phyloP scores from a whole-genome alignment of 2,888 invertebrate genomes.

The Acleris cristana region DNA sequence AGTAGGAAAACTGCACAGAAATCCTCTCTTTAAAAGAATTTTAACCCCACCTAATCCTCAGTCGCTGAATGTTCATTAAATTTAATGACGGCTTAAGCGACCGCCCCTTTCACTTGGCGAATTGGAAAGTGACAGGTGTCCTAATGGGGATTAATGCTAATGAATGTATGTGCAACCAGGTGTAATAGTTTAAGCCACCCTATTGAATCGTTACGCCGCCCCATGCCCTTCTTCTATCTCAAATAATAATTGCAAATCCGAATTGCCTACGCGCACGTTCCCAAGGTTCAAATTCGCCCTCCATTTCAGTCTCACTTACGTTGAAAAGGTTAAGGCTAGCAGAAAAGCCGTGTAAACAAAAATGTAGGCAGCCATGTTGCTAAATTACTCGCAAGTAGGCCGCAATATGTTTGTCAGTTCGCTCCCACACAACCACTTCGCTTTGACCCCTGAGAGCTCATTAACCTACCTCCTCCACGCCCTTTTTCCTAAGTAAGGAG shows the following conservation, averaged over 20 bases:
- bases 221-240: no score
- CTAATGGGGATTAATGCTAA: no score
- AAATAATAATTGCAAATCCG: background rate
- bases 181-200: no score
- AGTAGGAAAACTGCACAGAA: no score
- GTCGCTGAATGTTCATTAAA: no score
- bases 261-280: background rate
- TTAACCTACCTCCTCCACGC: conserved; percentile 60
- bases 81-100: no score
- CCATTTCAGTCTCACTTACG: background rate
- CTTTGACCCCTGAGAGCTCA: conserved; percentile 57
- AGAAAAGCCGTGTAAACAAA: conserved; percentile 34
- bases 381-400: conserved; percentile 67
- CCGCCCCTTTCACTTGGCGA: no score
- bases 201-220: no score
- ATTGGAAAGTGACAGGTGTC: no score
- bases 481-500: conserved; percentile 32
- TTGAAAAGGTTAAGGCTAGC: conserved; percentile 15
- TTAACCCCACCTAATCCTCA: no score
- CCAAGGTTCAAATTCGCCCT: conserved; percentile 1
- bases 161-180: no score
- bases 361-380: conserved; percentile 56
- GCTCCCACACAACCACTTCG: conserved; percentile 56
- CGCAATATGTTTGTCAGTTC: conserved; percentile 58
- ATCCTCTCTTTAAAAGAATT: no score